These are phyloP conservation scores for Puntigrus tetrazona DNA, from an alignment of 2,113 vertebrate genomes.

Conservation along the genomic window DNA sequence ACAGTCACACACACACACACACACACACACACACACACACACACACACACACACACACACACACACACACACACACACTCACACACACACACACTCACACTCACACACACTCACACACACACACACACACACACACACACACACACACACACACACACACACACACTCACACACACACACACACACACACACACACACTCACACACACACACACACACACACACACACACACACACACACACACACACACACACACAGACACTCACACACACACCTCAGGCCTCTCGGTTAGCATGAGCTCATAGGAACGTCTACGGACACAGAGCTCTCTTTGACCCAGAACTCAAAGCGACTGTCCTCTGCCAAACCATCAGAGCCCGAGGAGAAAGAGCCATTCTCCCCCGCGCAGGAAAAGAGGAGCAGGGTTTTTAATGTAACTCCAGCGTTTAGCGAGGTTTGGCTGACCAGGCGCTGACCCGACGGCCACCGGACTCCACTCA, in stretches of 20 bases:
- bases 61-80: constrained; percentile 32
- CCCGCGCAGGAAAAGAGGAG: background rate
- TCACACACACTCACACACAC: background rate
- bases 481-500: too few species aligned
- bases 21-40: constrained; percentile 66
- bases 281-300: constrained; percentile 60
- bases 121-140: background rate
- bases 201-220: background rate
- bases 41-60: background rate
- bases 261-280: constrained; percentile 61
- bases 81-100: constrained; percentile 64
- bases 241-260: constrained; percentile 47
- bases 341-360: constrained; percentile 14
- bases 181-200: background rate
- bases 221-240: background rate
- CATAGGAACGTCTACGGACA: constrained; percentile 49
- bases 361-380: constrained; percentile 37
- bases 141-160: background rate
- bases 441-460: constrained; percentile 35
- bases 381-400: constrained; percentile 43
- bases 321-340: constrained; percentile 49
- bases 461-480: constrained; percentile 63
- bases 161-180: background rate
- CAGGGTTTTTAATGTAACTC: background rate
- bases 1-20: background rate